Evolutionary conservation across 2,797 vertebrate genomes (phyloP), one percentile per base, ranked within the genome.

Genomic region (Perodicticus potto): DNA sequence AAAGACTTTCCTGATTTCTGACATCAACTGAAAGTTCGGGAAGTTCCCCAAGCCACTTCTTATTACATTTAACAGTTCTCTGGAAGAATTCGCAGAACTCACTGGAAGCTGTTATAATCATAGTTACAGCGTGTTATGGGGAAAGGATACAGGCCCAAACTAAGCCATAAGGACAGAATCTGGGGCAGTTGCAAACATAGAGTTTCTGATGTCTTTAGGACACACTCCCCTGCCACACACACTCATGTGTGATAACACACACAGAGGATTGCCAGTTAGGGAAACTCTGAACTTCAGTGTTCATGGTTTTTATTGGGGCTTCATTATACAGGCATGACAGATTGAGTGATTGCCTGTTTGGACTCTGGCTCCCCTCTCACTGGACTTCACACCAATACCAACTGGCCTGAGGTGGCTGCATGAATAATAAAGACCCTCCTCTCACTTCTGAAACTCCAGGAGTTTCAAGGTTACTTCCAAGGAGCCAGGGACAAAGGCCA

Each of bases 61-160:
- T 40, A 40, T 78, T 5, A 43, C 11, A 16, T 73, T 87, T 5
- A 12, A 29, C 55, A 59, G n/a, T 74, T 78, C 37, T 76, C 49
- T 81, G 82, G 3, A 91, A 90, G 67, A 69, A 94, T 73, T 84
- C n/a, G 69, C 12, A 86, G 89, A 92, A 73, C 67, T 91, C 91
- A n/a, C 57, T 72, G 55, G 49, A 87, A 87, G 40, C 40, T 70
- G 1, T 70, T 91, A 23, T 73, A 69, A 6, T 91, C 45, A 57
- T 12, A 73, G 74, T 82, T 40, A 82, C 5, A 19, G 20, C 65
- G 2, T 59, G 40, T 94, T 90, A 32, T n/a, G 12, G 29, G 29
- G 32, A 91, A 92, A 92, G 10, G 55, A 65, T 57, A 53, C 37
- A 72, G 49, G 17, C 59, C 40, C 80, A 96, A 90, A 92, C 43